A percentile compares a stretch with the other conserved stretches of the same genome.
phyloP scores from a whole-genome alignment of 2,888 invertebrate genomes.

The Amorpha juglandis region DNA sequence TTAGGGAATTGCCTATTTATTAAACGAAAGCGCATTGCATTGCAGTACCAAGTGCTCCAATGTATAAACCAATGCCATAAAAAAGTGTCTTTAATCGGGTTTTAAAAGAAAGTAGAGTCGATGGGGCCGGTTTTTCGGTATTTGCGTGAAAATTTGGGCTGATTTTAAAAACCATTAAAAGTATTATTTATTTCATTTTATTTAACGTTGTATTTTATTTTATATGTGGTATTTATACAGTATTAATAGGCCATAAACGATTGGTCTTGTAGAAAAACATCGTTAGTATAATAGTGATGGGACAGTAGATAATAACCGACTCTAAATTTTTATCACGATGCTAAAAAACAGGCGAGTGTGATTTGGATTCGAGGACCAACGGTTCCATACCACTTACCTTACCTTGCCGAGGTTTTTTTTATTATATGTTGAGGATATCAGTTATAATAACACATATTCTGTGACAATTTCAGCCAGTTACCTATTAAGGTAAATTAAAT shows the following conservation, averaged over 20 bases:
- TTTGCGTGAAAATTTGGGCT: conserved; percentile 11
- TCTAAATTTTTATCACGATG: too few relatives aligned
- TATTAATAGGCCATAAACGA: not conserved
- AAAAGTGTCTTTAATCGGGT: conserved; percentile 7
- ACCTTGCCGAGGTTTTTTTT: too few relatives aligned
- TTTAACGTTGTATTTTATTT: not conserved
- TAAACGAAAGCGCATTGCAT: conserved; percentile 53
- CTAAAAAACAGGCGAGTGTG: too few relatives aligned
- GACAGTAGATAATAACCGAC: too few relatives aligned
- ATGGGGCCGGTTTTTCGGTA: conserved; percentile 7
- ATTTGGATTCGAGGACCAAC: too few relatives aligned
- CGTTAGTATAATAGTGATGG: not conserved
- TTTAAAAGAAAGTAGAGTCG: conserved; percentile 23
- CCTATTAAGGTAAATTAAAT: too few relatives aligned
- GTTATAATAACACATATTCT: too few relatives aligned
- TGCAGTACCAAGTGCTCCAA: conserved; percentile 24
- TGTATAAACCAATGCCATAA: conserved; percentile 17
- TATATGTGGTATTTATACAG: not conserved
- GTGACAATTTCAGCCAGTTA: too few relatives aligned
- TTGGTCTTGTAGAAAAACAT: too few relatives aligned
- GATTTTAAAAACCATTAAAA: conserved; percentile 3
- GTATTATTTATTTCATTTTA: not conserved
- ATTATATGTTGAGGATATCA: too few relatives aligned
- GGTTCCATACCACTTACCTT: too few relatives aligned
- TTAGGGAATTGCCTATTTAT: conserved; percentile 56